Base-by-base conservation (phyloP, 2,888 invertebrate genomes). In the Aphrophora alni region DNA sequence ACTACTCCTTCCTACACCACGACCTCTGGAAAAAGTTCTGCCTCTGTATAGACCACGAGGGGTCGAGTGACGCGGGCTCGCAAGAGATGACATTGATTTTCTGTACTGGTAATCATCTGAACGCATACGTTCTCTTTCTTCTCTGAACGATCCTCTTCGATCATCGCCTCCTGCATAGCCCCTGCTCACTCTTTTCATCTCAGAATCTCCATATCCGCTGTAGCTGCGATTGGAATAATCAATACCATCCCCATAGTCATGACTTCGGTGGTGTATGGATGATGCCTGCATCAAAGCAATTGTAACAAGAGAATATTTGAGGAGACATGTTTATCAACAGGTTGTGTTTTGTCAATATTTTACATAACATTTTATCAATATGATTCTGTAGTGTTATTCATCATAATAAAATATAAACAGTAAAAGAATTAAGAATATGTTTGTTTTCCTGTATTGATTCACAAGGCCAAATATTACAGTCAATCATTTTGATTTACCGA, bases 221-320 rank as follows among this genome's bases (percentile, higher is more conserved):
- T 80, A 80, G 71, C 80, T 77, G 77, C 80, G 80, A 21, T 76
- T 73, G 21, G 72, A 38, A 73, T 74, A 73, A 24, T 77, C 72
- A 51, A 59, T 68, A 17, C 77, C 72, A 27, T 80, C 77, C 21
- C 80, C 38, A 59, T 80, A 77, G 73, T 80, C 80, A 68, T 80
- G 80, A 21, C 77, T 77, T 38, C 80, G 77, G 68, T 77, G 80
- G 68, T 77, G 80, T 77, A 80, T 80, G 44, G 80, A 77, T 17
- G 80, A 77, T 24, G 77, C 80, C 80, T 80, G 80, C 59, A 80
- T 80, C 80, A 80, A 74, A 80, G 72, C 38, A 79, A 74, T 74
- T 27, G 44, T 72, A 79, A 73, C 59, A 59, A 59, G 59, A 59
- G 59, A 59, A 59, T 59, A 59, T 59, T 59, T 59, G 59, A 59